Conservation (phyloP, 2,113 vertebrate species). For the Pachypanchax playfairii region DNA sequence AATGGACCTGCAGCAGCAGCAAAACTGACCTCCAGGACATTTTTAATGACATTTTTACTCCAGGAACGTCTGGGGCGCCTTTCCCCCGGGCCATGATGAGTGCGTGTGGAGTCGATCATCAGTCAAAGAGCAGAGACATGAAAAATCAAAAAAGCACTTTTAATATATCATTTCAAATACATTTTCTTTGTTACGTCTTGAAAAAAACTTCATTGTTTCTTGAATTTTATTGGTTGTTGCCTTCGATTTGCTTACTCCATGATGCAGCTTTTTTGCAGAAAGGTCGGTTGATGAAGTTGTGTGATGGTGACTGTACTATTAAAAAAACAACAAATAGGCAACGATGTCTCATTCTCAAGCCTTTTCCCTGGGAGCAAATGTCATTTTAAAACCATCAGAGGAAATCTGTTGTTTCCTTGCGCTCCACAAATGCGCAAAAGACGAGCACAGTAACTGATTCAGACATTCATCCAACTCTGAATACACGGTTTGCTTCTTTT, state of each 20-base stretch:
- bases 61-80: constrained; percentile 76
- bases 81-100: constrained; percentile 62
- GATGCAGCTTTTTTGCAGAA: constrained; percentile 84
- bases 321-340: constrained; percentile 83
- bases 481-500: constrained; percentile 31
- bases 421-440: constrained; percentile 10
- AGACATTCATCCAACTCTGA: too few species aligned
- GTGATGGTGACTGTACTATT: constrained; percentile 87
- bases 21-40: constrained; percentile 84
- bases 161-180: constrained; percentile 89
- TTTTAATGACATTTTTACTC: constrained; percentile 74
- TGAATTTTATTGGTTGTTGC: constrained; percentile 85
- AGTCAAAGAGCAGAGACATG: constrained; percentile 83
- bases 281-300: constrained; percentile 85
- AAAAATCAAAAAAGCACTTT: constrained; percentile 84
- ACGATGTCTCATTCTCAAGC: constrained; percentile 81
- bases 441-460: too few species aligned
- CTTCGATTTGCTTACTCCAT: constrained; percentile 85
- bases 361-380: constrained; percentile 69
- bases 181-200: constrained; percentile 86
- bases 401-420: constrained; percentile 32
- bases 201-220: constrained; percentile 81
- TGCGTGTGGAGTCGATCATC: constrained; percentile 82
- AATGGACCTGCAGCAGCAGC: constrained; percentile 83
- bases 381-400: constrained; percentile 25